Conservation (phyloP, 2,797 vertebrate genomes). For the Meriones psammophilus region DNA sequence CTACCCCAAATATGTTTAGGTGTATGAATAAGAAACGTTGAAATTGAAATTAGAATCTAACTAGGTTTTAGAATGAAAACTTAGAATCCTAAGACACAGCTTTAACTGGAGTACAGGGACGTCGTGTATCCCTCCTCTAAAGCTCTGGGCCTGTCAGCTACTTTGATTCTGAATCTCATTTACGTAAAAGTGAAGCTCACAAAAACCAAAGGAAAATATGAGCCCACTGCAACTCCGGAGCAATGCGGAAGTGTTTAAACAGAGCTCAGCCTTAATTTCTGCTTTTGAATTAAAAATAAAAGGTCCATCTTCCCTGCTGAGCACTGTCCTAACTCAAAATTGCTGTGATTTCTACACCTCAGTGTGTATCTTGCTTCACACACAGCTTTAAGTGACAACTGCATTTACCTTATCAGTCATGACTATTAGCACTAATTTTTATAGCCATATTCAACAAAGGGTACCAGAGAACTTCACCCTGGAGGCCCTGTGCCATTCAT, state of each 20-base stretch:
- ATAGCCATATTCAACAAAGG: neutral
- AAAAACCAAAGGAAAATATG: neutral
- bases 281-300: neutral
- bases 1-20: neutral
- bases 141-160: neutral
- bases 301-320: neutral
- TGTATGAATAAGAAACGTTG: constrained; percentile 23
- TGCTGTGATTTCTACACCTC: constrained; percentile 6
- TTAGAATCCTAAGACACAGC: neutral
- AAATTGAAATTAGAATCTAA: neutral
- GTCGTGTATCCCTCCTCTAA: neutral
- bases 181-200: constrained; percentile 1
- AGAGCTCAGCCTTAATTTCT: neutral
- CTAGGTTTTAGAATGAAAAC: neutral
- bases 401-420: neutral
- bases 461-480: neutral
- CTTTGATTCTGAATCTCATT: constrained; percentile 2
- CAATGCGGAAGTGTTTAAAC: neutral
- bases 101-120: constrained; percentile 17
- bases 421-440: neutral
- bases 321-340: neutral
- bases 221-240: neutral
- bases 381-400: neutral
- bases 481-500: neutral
- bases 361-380: neutral